phyloP scores from a whole-genome alignment of 2,888 invertebrate genomes.

The Lithophane leautieri region DNA sequence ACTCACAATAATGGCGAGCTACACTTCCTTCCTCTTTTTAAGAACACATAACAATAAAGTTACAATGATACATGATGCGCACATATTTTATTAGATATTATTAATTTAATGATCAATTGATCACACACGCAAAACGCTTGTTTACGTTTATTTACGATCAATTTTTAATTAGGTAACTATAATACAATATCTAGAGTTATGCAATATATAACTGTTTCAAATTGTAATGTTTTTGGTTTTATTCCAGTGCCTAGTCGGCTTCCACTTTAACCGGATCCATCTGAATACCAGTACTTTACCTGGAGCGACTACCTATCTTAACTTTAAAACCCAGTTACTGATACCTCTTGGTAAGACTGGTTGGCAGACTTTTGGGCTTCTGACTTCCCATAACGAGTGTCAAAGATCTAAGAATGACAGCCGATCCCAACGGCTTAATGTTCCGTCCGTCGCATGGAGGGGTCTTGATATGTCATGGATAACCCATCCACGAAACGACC shows the following conservation, averaged over 20 bases:
- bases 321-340: too few relatives aligned
- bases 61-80: conserved; percentile 18
- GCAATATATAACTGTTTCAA: conserved; percentile 9
- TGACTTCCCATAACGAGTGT: too few relatives aligned
- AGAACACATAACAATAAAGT: conserved; percentile 34
- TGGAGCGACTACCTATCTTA: too few relatives aligned
- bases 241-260: not conserved
- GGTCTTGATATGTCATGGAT: too few relatives aligned
- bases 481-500: too few relatives aligned
- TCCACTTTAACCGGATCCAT: too few relatives aligned
- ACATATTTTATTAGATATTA: conserved; percentile 10
- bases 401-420: too few relatives aligned
- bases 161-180: conserved; percentile 15
- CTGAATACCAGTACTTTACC: too few relatives aligned
- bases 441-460: too few relatives aligned
- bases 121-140: conserved; percentile 23
- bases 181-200: conserved; percentile 13
- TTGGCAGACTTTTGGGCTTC: too few relatives aligned
- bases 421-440: too few relatives aligned
- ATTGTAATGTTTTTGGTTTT: conserved; percentile 8
- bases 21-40: conserved; percentile 41
- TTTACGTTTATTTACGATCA: conserved; percentile 23
- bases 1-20: conserved; percentile 1
- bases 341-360: too few relatives aligned
- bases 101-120: conserved; percentile 21